Base-by-base conservation (phyloP, 2,888 invertebrate species). In the Amphipyra tragopoginis region DNA sequence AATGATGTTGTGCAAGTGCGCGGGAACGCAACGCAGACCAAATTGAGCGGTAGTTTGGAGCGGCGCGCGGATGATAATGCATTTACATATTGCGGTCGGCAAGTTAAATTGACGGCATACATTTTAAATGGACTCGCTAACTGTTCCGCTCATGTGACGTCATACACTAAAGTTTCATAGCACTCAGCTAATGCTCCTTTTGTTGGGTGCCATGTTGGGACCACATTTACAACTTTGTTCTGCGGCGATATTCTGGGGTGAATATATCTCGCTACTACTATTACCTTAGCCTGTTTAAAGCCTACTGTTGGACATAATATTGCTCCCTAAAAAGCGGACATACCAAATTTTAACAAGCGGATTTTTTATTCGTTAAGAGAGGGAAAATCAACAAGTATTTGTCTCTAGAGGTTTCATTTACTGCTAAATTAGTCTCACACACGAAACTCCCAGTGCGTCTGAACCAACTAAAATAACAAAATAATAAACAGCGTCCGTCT, bases 101-200 rank as follows among this genome's bases (percentile, higher is more conserved):
- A 44, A 70, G 52, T 62, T 62, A 56, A 66, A 59, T 62, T 56
- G 58, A 52, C 33, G 55, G 34, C 49, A 58, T 55, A 54, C 29
- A 65, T 57, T 50, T 59, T 53, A 50, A 62, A 54, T 44, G 52
- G 29, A 48, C 5, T 53, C 38, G 50, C 42, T 40, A 40, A 42
- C 21, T 47, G 44, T 45, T 34, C 26, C 29, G 29, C 34, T 45
- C 39, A 40, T 7, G 29, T 45, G 26, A 39, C 15, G 39, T 45
- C 53, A 36, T 26, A 11, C 40, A 13, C 14, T n/a, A 8, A 14
- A 40, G 26, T 42, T 36, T 14, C 5, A 5, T 7, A 11, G 36
- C 33, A n/a, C 29, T 43, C 33, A 1, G 34, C 13, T 15, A 15
- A 21, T 39, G 26, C 29, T n/a, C 38, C 14, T 40, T 14, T 14